Evolutionary conservation across 2,113 vertebrate species (phyloP).

Genomic region (Heliornis fulica): DNA sequence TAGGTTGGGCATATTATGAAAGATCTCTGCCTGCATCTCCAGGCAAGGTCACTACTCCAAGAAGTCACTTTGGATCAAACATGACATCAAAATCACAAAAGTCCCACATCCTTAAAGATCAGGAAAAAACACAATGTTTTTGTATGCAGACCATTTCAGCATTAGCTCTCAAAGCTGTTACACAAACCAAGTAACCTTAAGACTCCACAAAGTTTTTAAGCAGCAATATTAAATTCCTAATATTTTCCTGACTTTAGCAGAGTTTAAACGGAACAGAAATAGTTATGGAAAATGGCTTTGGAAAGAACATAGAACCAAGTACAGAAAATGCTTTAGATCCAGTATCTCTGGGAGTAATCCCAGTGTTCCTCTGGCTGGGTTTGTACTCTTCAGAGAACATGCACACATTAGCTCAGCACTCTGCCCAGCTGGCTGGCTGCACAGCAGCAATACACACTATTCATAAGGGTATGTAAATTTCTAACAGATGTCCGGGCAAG

Average conservation of each 20-base stretch:
- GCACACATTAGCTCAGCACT: not conserved
- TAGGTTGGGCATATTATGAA: not conserved
- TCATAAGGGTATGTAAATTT: slow-evolving; percentile 49
- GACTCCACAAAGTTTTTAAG: not conserved
- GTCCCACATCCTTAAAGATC: not conserved
- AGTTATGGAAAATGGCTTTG: not conserved
- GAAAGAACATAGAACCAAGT: not conserved
- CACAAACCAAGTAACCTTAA: not conserved
- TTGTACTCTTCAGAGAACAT: not conserved
- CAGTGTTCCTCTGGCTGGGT: not conserved
- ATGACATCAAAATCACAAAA: not conserved
- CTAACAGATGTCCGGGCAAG: slow-evolving; percentile 34
- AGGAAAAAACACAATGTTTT: not conserved
- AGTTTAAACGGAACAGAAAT: not conserved
- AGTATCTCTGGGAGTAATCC: too few relatives aligned
- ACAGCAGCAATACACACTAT: slow-evolving; percentile 10
- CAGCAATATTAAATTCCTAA: not conserved
- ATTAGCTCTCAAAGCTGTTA: not conserved
- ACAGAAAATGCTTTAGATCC: not conserved
- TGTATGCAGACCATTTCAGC: not conserved
- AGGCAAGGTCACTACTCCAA: not conserved
- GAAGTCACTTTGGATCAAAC: not conserved
- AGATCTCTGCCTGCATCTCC: not conserved
- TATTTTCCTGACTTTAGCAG: not conserved
- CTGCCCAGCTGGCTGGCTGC: slow-evolving; percentile 11